A percentile compares a stretch with the other conserved stretches of the same genome.
These are phyloP conservation scores for Sminthurides aquaticus DNA, from an alignment of 2,888 invertebrate genomes.

Conservation along the genomic window DNA sequence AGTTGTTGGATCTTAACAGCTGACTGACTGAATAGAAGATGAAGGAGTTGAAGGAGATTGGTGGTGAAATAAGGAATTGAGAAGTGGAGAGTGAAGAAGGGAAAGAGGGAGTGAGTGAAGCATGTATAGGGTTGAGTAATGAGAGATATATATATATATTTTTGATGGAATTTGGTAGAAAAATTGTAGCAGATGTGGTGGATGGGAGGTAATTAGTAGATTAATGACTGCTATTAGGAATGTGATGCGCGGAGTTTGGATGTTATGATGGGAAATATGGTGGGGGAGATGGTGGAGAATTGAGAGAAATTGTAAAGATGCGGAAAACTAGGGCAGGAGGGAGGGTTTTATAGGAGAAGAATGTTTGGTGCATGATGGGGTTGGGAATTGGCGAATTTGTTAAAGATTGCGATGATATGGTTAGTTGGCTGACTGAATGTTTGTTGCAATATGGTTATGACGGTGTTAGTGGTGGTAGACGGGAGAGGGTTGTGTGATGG, in stretches of 20 bases:
- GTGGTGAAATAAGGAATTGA: neutral
- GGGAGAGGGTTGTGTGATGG: neutral
- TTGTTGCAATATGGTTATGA: neutral
- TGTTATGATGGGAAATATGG: neutral
- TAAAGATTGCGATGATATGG: too few relatives aligned
- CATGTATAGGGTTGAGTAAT: neutral
- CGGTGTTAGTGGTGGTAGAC: neutral
- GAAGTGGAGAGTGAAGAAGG: too few relatives aligned
- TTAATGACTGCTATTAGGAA: constrained; percentile 1
- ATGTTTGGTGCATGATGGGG: neutral
- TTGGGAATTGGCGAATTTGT: neutral
- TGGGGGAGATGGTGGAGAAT: neutral
- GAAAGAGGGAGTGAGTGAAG: neutral
- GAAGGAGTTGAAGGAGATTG: neutral
- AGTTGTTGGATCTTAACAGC: too few relatives aligned
- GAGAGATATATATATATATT: too few relatives aligned
- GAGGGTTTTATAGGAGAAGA: neutral
- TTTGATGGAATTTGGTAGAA: too few relatives aligned
- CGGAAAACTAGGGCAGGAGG: too few relatives aligned
- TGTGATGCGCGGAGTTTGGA: neutral
- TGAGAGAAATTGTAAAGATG: neutral
- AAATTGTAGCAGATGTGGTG: neutral
- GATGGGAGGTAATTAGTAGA: constrained; percentile 7
- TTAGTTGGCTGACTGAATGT: neutral
- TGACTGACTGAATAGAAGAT: neutral